A percentile compares a stretch with the other conserved stretches of the same genome.
These are phyloP conservation scores for Lithosia quadra DNA, from an alignment of 2,888 invertebrate genomes.

Conservation along the genomic window DNA sequence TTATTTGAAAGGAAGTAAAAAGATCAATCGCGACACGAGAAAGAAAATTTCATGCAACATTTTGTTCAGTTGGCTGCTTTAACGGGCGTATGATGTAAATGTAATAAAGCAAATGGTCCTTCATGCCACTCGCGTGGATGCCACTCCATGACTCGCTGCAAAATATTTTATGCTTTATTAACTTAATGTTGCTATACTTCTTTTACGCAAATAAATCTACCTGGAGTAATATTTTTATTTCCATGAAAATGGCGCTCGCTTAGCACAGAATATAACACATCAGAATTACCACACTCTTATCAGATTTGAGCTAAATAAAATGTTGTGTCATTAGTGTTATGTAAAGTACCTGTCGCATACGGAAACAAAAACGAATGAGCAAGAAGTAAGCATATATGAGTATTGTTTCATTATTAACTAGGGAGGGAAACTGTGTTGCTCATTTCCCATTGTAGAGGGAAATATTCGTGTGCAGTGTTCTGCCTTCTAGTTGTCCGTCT, in stretches of 20 bases:
- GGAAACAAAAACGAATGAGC: constrained; percentile 44
- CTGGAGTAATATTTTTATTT: constrained; percentile 41
- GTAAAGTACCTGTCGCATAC: constrained; percentile 31
- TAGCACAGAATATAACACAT: constrained; percentile 36
- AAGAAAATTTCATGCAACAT: constrained; percentile 70
- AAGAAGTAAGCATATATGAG: constrained; percentile 26
- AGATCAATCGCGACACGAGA: constrained; percentile 60
- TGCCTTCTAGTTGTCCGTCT: constrained; percentile 42
- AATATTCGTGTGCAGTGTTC: constrained; percentile 32
- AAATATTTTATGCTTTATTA: constrained; percentile 75
- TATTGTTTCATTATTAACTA: constrained; percentile 45
- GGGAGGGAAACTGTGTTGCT: constrained; percentile 23
- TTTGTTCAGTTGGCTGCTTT: constrained; percentile 74
- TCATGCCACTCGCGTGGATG: constrained; percentile 66
- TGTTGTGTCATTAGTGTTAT: constrained; percentile 49
- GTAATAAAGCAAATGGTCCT: constrained; percentile 80
- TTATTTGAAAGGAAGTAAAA: constrained; percentile 45
- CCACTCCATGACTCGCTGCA: constrained; percentile 66
- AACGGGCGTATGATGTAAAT: constrained; percentile 79
- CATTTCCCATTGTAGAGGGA: constrained; percentile 38
- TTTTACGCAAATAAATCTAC: constrained; percentile 53
- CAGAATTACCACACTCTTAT: constrained; percentile 41
- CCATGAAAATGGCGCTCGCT: constrained; percentile 31
- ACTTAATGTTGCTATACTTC: constrained; percentile 57
- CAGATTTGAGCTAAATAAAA: constrained; percentile 44